These are phyloP conservation scores for Diabrotica balteata DNA, from an alignment of 2,888 invertebrate genomes.

Conservation along the genomic window DNA sequence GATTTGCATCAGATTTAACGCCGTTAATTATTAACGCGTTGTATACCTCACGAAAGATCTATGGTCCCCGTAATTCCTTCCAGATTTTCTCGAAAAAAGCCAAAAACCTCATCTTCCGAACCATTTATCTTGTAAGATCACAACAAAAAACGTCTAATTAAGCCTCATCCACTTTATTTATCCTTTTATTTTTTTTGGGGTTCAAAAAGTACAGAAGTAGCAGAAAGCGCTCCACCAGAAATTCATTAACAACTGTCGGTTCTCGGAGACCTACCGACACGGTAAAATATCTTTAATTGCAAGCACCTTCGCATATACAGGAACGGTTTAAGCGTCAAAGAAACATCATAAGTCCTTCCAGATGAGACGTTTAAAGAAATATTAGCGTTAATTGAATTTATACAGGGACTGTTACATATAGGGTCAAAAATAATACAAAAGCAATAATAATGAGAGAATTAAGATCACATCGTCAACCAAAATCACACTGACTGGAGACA, in stretches of 20 bases:
- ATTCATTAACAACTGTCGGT: constrained; percentile 36
- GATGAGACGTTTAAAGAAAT: too few relatives aligned
- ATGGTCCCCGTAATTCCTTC: constrained; percentile 6
- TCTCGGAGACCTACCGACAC: constrained; percentile 13
- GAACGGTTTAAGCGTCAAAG: neutral
- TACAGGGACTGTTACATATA: too few relatives aligned
- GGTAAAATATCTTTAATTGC: constrained; percentile 40
- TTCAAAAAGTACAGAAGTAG: constrained; percentile 29
- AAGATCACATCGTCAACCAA: too few relatives aligned
- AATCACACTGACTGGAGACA: too few relatives aligned
- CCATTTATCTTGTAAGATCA: constrained; percentile 15
- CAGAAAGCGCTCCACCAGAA: constrained; percentile 32
- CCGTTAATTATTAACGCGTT: too few relatives aligned
- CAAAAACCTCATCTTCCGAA: constrained; percentile 13
- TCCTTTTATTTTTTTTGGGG: constrained; percentile 16
- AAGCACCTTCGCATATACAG: constrained; percentile 36
- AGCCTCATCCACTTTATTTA: constrained; percentile 9
- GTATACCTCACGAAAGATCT: neutral
- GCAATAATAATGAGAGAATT: too few relatives aligned
- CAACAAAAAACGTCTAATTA: constrained; percentile 26
- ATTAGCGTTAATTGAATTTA: too few relatives aligned
- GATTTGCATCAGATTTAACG: too few relatives aligned
- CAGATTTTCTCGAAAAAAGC: constrained; percentile 18
- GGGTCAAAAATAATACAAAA: too few relatives aligned
- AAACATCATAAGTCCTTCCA: neutral